Evolutionary conservation across 2,888 invertebrate genomes (phyloP), one percentile per base, ranked within the genome.

Genomic region (Phyllotreta cruciferae): DNA sequence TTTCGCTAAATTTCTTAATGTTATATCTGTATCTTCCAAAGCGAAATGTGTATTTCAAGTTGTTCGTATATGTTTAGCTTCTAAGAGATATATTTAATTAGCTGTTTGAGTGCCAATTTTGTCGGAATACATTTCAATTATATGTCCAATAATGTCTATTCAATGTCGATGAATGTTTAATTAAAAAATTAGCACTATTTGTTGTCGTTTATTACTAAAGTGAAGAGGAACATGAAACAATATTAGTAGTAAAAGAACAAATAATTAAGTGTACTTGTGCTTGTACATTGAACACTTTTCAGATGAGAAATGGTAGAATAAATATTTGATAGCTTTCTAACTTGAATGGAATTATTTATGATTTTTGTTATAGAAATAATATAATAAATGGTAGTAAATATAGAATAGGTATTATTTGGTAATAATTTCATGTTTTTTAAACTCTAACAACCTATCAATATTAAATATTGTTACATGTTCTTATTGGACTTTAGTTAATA

Each of bases 101-200:
- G 24, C 57, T 63, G 37, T 60, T 64, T 68, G 55, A 67, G 71
- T 72, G 70, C 70, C 71, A 72, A 70, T 69, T 61, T 60, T 63
- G 37, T 54, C 11, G 24, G 38, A 55, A 61, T 41, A 54, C 49
- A 41, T 61, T 61, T 47, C 36, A 7, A 41, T 9, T 39, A 55
- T 38, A 52, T 10, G 10, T 13, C 34, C 38, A 45, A 11, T 39
- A n/a, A 6, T 55, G 38, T 45, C 24, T 24, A 61, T 49, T 61
- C 38, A 53, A 55, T 55, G 55, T 57, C 24, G 50, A 55, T 47
- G 24, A 41, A 45, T 47, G n/a, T 24, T 49, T 49, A 44, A 37
- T 53, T 62, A 47, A 10, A 45, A 2, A 13, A 9, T 47, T 56
- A 56, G 56, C 56, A 24, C 38, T 38, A 56, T 13, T 56, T 56